Evolutionary conservation across 2,888 invertebrate species (phyloP), one percentile per base, ranked within the genome.

Genomic region (Sphaerophoria rueppellii): DNA sequence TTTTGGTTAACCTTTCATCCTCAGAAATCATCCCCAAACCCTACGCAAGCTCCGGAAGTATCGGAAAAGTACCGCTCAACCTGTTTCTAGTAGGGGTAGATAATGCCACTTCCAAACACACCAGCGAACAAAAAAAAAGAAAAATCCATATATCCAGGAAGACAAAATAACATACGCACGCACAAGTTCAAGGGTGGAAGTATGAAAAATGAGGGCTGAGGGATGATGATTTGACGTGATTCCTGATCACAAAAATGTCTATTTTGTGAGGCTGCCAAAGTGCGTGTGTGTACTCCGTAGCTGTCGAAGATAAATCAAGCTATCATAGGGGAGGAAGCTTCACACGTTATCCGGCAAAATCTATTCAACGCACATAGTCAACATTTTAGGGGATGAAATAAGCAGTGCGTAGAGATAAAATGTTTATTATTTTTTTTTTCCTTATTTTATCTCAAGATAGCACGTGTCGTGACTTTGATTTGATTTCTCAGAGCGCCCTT

Each of bases 391-490:
- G 37, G 40, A 58, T 37, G 16, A 16, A 24, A 43, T 4, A 6
- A 37, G 2, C 65, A 12, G 35, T 50, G 50, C 50, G 35, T 65
- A 50, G 65, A 50, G 35, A 65, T 16, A 65, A 65, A 37, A 12
- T 37, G 9, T 46, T 9, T 40, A 4, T 11, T 40, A 24, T 24
- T 9, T 75, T 24, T 48, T 32, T 79, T 5, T 46, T 57, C 46
- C 16, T 40, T 24, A 50, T 67, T 34, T 40, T 24, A 50, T 67
- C 67, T 60, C 9, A 37, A 46, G n/a, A 48, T 9, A 79, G 74
- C 82, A 82, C 82, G 82, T 82, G 82, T 82, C 82, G 82, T 82
- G 82, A 78, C 73, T 74, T 50, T 37, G 37, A 50, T 50, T 70
- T 71, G 78, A 63, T 73, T 79, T 70, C 54, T 34, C n/a, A 58